Evolutionary conservation across 2,797 vertebrate genomes (phyloP).

Genomic region (Phoebastria nigripes): DNA sequence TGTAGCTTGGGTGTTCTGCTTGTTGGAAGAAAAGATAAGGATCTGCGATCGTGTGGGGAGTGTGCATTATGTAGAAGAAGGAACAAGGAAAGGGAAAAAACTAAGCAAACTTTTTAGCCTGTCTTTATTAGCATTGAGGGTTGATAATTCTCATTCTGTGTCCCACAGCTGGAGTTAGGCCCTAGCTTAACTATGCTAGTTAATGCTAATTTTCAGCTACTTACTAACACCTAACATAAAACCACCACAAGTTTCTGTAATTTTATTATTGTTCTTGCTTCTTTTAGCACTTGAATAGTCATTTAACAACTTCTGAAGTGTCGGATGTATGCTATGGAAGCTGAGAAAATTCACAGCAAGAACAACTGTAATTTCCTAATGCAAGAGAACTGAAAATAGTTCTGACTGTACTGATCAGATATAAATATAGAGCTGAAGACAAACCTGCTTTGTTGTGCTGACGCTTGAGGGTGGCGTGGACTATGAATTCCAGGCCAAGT

Average conservation of each 20-base stretch:
- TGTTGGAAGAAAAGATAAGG: background rate
- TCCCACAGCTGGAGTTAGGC: background rate
- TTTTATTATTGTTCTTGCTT: background rate
- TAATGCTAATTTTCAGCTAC: background rate
- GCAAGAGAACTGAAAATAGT: background rate
- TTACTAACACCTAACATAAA: background rate
- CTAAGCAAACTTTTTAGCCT: background rate
- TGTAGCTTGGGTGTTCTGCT: background rate
- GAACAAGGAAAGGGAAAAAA: background rate
- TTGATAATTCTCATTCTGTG: background rate
- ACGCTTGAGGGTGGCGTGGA: background rate
- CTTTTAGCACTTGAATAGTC: background rate
- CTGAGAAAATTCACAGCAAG: background rate
- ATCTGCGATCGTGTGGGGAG: fast-evolving
- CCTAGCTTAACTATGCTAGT: background rate
- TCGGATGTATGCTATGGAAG: background rate
- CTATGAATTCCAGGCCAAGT: background rate
- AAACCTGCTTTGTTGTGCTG: background rate
- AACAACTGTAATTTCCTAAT: background rate
- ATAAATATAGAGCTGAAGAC: background rate
- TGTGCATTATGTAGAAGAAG: background rate
- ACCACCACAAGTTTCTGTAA: background rate
- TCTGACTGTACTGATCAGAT: background rate
- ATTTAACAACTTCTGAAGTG: background rate
- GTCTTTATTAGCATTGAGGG: background rate